These are phyloP conservation scores for Heteropelma amictum DNA, from an alignment of 2,888 invertebrate genomes.

Conservation along the genomic window DNA sequence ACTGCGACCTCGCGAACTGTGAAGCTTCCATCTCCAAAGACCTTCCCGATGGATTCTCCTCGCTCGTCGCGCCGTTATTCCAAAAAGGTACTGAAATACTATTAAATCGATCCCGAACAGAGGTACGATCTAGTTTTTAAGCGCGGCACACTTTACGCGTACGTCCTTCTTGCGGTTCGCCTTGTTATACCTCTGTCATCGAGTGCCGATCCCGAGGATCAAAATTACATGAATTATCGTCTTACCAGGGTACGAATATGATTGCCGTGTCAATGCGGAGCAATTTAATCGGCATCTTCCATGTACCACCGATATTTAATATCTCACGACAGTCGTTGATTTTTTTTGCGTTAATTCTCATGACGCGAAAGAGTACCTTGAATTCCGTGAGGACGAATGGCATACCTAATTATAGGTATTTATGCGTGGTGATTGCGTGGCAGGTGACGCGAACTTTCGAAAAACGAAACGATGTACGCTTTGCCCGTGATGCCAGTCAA, in stretches of 20 bases:
- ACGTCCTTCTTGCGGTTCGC: background rate
- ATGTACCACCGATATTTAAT: constrained; percentile 33
- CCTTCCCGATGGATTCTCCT: constrained; percentile 23
- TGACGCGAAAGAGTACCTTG: background rate
- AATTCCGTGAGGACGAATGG: constrained; percentile 20
- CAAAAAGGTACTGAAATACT: constrained; percentile 23
- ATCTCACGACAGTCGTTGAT: constrained; percentile 17
- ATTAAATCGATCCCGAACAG: constrained; percentile 33
- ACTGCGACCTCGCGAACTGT: constrained; percentile 46
- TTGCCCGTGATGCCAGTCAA: too few relatives aligned
- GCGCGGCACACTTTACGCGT: constrained; percentile 45
- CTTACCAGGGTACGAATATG: constrained; percentile 41
- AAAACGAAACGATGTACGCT: too few relatives aligned
- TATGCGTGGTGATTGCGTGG: too few relatives aligned
- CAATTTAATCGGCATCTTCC: constrained; percentile 40
- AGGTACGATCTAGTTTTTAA: constrained; percentile 50
- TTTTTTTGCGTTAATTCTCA: background rate
- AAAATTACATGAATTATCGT: constrained; percentile 50
- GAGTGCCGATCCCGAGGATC: constrained; percentile 15
- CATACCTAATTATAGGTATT: background rate
- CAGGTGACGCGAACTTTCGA: too few relatives aligned
- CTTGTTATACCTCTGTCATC: constrained; percentile 27
- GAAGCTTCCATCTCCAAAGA: constrained; percentile 22
- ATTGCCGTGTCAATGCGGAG: constrained; percentile 42
- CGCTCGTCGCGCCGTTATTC: constrained; percentile 49